Percentiles rank a stretch among this genome's conserved stretches.
Conservation (phyloP, 2,797 vertebrate species). For the Sebastolobus altivelis region DNA sequence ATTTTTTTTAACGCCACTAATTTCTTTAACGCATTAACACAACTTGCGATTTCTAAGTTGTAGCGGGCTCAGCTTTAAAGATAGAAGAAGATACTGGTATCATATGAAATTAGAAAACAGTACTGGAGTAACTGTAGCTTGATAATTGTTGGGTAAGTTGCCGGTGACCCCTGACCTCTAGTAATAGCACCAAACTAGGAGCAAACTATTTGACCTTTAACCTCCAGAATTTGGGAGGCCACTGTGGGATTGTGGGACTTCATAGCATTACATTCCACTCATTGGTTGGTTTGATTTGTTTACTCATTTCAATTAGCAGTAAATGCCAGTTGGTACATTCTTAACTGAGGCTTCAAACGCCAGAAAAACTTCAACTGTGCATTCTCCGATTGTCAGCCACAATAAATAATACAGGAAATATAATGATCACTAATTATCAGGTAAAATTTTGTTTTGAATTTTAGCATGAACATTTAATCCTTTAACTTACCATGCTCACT, state of each 20-base stretch:
- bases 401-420: neutral
- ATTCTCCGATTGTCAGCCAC: too few species aligned
- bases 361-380: neutral
- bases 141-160: neutral
- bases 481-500: neutral
- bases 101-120: neutral
- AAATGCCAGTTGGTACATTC: conserved; percentile 41
- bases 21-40: too few species aligned
- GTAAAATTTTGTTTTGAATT: neutral
- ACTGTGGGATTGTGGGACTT: conserved; percentile 68
- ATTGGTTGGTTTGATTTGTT: conserved; percentile 65
- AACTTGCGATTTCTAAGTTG: too few species aligned
- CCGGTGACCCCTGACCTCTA: conserved; percentile 54
- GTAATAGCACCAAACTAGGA: conserved; percentile 53
- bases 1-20: too few species aligned
- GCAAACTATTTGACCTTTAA: conserved; percentile 76
- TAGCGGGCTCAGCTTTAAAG: too few species aligned
- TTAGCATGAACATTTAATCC: neutral
- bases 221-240: conserved; percentile 67
- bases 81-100: too few species aligned
- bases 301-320: conserved; percentile 62
- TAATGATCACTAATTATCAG: neutral
- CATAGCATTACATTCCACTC: conserved; percentile 63
- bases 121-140: neutral
- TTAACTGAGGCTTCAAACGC: conserved; percentile 4